These are phyloP conservation scores for Oceanodroma leucorhoa DNA, from an alignment of 2,797 vertebrate species.

Conservation along the genomic window DNA sequence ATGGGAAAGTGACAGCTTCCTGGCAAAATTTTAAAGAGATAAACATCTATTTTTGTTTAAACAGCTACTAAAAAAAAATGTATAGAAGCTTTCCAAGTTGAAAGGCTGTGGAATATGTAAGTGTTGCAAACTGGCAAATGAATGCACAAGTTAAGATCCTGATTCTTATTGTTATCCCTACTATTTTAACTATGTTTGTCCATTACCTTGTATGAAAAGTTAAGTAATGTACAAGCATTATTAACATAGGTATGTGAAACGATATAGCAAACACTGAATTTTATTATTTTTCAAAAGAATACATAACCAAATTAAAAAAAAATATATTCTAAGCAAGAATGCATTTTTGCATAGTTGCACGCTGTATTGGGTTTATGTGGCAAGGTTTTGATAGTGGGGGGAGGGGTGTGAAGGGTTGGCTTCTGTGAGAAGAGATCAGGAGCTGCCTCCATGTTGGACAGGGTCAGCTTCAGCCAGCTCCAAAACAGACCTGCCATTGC, in stretches of 20 bases:
- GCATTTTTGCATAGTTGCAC: background rate
- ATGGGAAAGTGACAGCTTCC: conserved; percentile 80
- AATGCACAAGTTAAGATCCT: conserved; percentile 33
- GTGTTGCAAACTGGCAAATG: conserved; percentile 53
- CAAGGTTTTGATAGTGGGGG: background rate
- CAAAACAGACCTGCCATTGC: accelerated
- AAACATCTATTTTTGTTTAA: conserved; percentile 85
- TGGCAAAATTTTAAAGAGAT: conserved; percentile 83
- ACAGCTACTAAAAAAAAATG: conserved; percentile 62
- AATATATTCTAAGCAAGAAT: background rate
- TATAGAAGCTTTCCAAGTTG: conserved; percentile 65
- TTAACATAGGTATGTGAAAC: background rate
- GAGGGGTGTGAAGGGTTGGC: accelerated
- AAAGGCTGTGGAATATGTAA: conserved; percentile 65
- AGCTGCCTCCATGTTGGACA: background rate
- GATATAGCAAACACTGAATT: background rate
- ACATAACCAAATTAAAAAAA: background rate
- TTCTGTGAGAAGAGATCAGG: background rate
- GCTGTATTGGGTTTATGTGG: background rate
- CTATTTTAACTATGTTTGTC: conserved; percentile 4
- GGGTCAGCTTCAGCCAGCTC: background rate
- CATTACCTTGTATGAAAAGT: background rate
- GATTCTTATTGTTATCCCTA: background rate
- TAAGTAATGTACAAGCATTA: background rate
- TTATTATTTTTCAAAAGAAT: background rate